Conservation (phyloP, 2,888 invertebrate genomes). For the Tuta absoluta region DNA sequence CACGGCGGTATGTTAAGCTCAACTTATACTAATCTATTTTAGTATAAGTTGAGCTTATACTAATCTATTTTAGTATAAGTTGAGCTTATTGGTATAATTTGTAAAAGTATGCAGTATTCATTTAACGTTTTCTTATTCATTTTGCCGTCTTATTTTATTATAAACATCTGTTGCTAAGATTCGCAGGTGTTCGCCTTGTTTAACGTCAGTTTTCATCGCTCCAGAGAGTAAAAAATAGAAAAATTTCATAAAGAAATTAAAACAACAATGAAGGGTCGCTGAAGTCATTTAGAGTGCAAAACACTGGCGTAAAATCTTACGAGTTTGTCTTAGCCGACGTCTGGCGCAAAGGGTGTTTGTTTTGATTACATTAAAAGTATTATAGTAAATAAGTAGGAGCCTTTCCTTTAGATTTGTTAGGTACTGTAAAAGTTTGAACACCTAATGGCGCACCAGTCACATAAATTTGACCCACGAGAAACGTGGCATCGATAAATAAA, state of each 20-base stretch:
- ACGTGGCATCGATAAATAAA: no score
- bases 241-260: slow-evolving; percentile 8
- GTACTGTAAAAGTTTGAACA: background rate
- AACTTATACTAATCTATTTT: no score
- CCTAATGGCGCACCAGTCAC: background rate
- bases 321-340: background rate
- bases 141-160: background rate
- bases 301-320: slow-evolving; percentile 8
- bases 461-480: background rate
- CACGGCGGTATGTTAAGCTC: no score
- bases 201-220: background rate
- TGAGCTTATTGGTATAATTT: no score
- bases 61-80: no score
- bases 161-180: background rate
- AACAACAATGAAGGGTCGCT: background rate
- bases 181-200: background rate
- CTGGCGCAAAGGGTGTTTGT: background rate
- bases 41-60: no score
- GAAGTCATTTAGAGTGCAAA: background rate
- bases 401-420: background rate
- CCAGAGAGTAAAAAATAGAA: background rate
- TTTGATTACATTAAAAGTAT: background rate
- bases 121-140: background rate
- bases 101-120: background rate
- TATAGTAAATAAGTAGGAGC: background rate